Base-by-base conservation (phyloP, 2,888 invertebrate genomes). In the Orchesella flavescens region DNA sequence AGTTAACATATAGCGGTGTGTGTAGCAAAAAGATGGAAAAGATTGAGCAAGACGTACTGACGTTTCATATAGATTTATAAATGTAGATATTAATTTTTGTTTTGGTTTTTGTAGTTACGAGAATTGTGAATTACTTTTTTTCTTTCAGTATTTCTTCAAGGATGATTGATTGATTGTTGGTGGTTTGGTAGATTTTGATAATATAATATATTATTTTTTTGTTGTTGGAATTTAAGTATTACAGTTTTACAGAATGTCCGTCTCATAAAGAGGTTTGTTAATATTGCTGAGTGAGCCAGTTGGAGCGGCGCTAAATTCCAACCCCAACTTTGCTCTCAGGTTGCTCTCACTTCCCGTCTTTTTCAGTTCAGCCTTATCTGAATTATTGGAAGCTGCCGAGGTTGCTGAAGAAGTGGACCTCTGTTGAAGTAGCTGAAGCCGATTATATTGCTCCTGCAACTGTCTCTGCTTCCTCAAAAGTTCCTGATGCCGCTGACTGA, bases 301-400 rank as follows among this genome's bases (percentile, higher is more conserved):
- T 12, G 88, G 86, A 55, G 88, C 88, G 1, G 86, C 76, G 78
- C 84, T 83, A 61, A 87, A 87, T 75, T 85, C 86, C 23, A 95
- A 91, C 59, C 94, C 95, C 94, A 95, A 94, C 90, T 96, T 96
- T 72, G 94, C 94, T 77, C 96, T 91, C 55, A 96, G 91, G 90
- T 96, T 96, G 63, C 95, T 95, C 90, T 96, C 96, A 89, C 95
- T 96, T 83, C 96, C 96, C 12, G 96, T 95, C 89, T 96, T 96
- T 90, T 96, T 96, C 59, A 96, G 91, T 83, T 89, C 89, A 91
- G 84, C 53, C 79, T 83, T 79, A 43, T 76, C 84, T 1, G 72
- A 71, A 34, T 72, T 80, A 21, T 76, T 83, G 21, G 81, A 72
- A 43, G 72, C 73, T 15, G 55, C 53, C 7, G 82, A 84, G 17